Conservation (phyloP, 2,888 invertebrate species). For the Dolichopus griseipennis region DNA sequence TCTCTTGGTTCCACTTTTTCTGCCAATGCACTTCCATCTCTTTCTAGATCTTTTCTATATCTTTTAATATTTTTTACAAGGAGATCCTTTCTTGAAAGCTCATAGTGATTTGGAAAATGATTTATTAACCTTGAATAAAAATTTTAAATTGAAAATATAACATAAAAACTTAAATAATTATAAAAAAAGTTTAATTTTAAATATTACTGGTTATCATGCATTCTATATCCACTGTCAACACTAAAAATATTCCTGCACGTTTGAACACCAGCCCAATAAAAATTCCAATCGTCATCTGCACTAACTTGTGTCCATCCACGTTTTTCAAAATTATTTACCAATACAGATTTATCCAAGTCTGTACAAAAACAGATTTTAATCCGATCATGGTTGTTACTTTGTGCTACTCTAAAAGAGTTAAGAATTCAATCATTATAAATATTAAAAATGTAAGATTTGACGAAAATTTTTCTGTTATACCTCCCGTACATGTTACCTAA, state of each 20-base stretch:
- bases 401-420: conserved; percentile 25
- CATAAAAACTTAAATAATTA: too few species aligned
- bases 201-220: conserved; percentile 81
- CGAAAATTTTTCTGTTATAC: conserved; percentile 20
- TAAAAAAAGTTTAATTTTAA: conserved; percentile 8
- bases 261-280: conserved; percentile 89
- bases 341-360: conserved; percentile 80
- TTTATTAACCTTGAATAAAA: conserved; percentile 64
- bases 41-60: conserved; percentile 84
- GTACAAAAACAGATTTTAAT: conserved; percentile 40
- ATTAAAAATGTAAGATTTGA: not conserved
- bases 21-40: conserved; percentile 78
- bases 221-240: conserved; percentile 82
- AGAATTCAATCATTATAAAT: not conserved
- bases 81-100: conserved; percentile 89
- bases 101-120: conserved; percentile 94
- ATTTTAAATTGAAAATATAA: not conserved
- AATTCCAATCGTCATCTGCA: conserved; percentile 90
- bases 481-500: conserved; percentile 45
- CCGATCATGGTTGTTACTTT: conserved; percentile 27
- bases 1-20: conserved; percentile 54
- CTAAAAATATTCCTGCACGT: conserved; percentile 88
- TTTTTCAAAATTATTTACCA: conserved; percentile 85
- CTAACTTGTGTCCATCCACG: conserved; percentile 76
- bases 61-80: conserved; percentile 93